phyloP scores from a whole-genome alignment of 2,888 invertebrate species.

The Bhutanitis thaidina region DNA sequence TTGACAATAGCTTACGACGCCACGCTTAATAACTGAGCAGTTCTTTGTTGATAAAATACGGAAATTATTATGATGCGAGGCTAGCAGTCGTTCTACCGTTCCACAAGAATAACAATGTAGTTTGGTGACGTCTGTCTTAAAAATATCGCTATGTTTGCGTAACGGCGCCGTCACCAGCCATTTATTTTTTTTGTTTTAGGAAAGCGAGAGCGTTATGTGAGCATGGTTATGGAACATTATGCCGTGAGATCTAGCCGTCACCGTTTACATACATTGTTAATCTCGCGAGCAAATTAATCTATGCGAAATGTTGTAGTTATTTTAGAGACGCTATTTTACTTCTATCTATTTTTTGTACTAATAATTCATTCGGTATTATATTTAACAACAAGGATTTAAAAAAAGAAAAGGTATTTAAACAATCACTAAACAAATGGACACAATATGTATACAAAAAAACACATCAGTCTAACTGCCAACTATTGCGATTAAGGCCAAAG shows the following conservation, averaged over 20 bases:
- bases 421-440: too few relatives aligned
- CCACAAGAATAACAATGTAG: constrained; percentile 21
- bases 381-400: too few relatives aligned
- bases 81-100: constrained; percentile 3
- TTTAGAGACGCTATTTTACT: too few relatives aligned
- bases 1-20: too few relatives aligned
- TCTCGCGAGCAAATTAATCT: too few relatives aligned
- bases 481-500: too few relatives aligned
- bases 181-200: neutral
- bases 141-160: constrained; percentile 8
- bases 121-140: constrained; percentile 11
- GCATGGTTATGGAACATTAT: neutral
- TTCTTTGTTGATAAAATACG: constrained; percentile 21
- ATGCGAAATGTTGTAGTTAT: too few relatives aligned
- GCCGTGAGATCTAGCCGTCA: neutral
- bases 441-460: too few relatives aligned
- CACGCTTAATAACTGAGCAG: neutral
- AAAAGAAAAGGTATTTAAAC: too few relatives aligned
- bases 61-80: constrained; percentile 29
- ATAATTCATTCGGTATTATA: too few relatives aligned
- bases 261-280: neutral
- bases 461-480: too few relatives aligned
- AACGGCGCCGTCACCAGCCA: neutral
- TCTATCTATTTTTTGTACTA: too few relatives aligned
- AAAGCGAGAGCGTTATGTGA: constrained; percentile 1